phyloP scores from a whole-genome alignment of 2,113 vertebrate genomes.

The Sialia sialis region DNA sequence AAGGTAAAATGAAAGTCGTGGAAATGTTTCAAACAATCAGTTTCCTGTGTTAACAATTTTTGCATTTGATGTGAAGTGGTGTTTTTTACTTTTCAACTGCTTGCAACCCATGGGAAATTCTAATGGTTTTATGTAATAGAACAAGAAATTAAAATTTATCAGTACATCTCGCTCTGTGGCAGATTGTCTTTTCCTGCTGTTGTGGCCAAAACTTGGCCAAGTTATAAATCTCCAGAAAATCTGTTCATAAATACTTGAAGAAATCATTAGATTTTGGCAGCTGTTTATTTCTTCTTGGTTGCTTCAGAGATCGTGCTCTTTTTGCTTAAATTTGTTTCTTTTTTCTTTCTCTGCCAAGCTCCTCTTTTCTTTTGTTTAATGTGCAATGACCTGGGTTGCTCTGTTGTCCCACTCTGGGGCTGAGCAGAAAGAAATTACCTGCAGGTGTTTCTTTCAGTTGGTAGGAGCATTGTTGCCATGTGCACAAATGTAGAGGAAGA shows the following conservation, averaged over 20 bases:
- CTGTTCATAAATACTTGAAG: neutral
- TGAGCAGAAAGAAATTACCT: neutral
- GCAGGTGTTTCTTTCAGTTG: neutral
- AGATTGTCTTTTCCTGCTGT: neutral
- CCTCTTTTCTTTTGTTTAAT: rapidly evolving
- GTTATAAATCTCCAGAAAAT: neutral
- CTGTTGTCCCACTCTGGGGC: neutral
- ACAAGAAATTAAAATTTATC: neutral
- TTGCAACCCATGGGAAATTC: neutral
- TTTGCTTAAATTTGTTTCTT: neutral
- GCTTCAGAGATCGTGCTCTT: neutral
- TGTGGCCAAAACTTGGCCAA: neutral
- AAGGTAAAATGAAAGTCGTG: neutral
- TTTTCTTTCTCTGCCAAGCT: rapidly evolving
- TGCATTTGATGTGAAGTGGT: neutral
- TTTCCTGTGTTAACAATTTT: neutral
- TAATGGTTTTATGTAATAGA: neutral
- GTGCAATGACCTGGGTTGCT: neutral
- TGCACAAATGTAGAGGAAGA: neutral
- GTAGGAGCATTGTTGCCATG: neutral
- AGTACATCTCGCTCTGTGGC: neutral
- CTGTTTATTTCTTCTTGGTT: neutral
- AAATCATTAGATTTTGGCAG: neutral
- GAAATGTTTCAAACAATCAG: neutral
- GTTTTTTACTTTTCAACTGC: neutral